phyloP scores from a whole-genome alignment of 2,113 vertebrate genomes.

The Oreochromis aureus region DNA sequence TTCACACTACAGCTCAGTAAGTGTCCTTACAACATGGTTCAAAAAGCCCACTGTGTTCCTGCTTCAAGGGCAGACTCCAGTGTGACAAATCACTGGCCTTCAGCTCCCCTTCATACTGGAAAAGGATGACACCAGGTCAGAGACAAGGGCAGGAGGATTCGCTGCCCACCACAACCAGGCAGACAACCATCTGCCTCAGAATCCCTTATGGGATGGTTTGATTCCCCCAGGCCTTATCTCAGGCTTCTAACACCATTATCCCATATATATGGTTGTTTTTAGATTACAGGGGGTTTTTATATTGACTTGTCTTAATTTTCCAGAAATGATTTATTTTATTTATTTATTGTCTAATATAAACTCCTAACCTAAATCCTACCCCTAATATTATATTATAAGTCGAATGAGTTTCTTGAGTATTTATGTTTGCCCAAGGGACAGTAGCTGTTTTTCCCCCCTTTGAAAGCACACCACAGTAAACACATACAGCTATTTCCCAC shows the following conservation, averaged over 20 bases:
- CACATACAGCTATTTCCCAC: neutral
- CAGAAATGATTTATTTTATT: neutral
- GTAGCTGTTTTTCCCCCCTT: neutral
- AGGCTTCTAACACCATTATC: neutral
- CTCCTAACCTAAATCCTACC: neutral
- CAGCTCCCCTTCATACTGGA: slow-evolving; percentile 15
- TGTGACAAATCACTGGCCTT: slow-evolving; percentile 27
- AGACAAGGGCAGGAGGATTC: slow-evolving; percentile 29
- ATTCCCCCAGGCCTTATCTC: neutral
- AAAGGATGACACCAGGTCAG: slow-evolving; percentile 45
- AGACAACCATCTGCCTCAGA: slow-evolving; percentile 57
- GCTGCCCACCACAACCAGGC: neutral
- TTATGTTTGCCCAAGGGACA: neutral
- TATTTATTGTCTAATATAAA: neutral
- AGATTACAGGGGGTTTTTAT: neutral
- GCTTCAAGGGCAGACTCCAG: slow-evolving; percentile 22
- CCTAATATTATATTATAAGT: neutral
- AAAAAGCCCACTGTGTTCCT: neutral
- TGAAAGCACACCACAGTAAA: neutral
- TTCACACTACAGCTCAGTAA: neutral
- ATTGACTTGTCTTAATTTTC: neutral
- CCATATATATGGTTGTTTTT: neutral
- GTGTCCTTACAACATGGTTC: neutral
- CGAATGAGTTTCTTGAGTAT: neutral
- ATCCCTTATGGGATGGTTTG: slow-evolving; percentile 7